A percentile compares a stretch with the other conserved stretches of the same genome.
Evolutionary conservation across 2,113 vertebrate genomes (phyloP).

Genomic region (Athene noctua): DNA sequence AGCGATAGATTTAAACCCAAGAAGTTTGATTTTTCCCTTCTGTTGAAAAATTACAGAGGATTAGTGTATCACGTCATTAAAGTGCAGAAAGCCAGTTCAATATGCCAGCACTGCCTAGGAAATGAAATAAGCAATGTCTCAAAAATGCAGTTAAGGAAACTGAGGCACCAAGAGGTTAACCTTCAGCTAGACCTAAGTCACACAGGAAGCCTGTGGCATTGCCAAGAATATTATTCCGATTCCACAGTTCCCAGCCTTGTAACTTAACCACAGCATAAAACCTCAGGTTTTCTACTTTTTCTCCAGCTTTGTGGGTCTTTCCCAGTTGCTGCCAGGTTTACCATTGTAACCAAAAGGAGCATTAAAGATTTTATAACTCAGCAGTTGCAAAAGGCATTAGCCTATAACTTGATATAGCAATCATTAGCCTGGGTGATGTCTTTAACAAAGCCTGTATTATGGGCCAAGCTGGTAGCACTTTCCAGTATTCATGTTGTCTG

Average conservation of each 20-base stretch:
- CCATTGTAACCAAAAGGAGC: conserved; percentile 17
- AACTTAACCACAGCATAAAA: conserved; percentile 6
- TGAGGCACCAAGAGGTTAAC: conserved; percentile 20
- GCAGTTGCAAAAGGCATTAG: conserved; percentile 43
- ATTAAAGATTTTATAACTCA: conserved; percentile 37
- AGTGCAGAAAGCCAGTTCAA: background rate
- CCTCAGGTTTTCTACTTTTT: background rate
- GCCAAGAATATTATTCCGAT: conserved; percentile 35
- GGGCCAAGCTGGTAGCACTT: conserved; percentile 39
- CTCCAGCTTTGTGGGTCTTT: conserved; percentile 8
- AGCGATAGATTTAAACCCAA: background rate
- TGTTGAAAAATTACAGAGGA: background rate
- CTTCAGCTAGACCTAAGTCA: background rate
- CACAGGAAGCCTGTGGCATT: background rate
- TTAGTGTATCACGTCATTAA: background rate
- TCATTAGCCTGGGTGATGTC: background rate
- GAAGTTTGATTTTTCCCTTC: background rate
- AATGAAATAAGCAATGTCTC: background rate
- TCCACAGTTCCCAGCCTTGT: conserved; percentile 7
- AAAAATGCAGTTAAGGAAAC: background rate
- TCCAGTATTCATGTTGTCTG: conserved; percentile 13
- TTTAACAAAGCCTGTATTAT: conserved; percentile 51
- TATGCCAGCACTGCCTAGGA: background rate
- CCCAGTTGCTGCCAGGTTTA: conserved; percentile 20
- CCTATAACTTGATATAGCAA: conserved; percentile 18